Evolutionary conservation across 2,888 invertebrate genomes (phyloP), one percentile per base, ranked within the genome.

Genomic region (Dasysyrphus albostriatus): DNA sequence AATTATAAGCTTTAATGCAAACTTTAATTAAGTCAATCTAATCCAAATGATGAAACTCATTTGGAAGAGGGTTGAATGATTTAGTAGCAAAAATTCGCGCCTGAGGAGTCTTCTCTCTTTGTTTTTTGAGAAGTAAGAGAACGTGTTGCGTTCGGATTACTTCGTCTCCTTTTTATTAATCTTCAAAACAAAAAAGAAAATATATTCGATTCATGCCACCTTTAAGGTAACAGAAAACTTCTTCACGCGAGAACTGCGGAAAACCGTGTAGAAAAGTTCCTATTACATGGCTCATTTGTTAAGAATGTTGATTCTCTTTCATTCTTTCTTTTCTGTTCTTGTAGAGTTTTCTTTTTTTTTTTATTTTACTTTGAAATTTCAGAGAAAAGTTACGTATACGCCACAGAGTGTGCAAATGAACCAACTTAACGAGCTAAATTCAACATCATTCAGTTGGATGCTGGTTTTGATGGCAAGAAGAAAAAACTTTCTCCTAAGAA

Each of bases 21-120:
- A 83, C 87, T 87, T 87, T 87, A 87, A 87, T 87, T 87, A 87
- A 87, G 87, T 79, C 87, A 87, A 87, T 87, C 72, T 87, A 77
- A 87, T 87, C 87, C 78, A 56, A 87, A 83, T 70, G 85, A 65
- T 61, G 81, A 73, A 77, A 70, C 83, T 73, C 65, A 58, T 49
- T 51, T 16, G 14, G 14, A 16, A 9, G n/a, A 8, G 24, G 59
- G 51, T 51, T 47, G 69, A 78, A 83, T 83, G 83, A 78, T 78
- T 78, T 61, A 78, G 51, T 44, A 39, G 7, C 39, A 59, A 59
- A 59, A 19, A 39, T 3, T 24, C 24, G 0, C 12, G 19, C 59
- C 59, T 7, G 16, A 59, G 19, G n/a, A 34, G 34, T 58, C 2
- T 14, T 34, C 16, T 19, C 16, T 10, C n/a, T n/a, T n/a, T n/a